These are phyloP conservation scores for Aldrovandia affinis DNA, from an alignment of 2,797 vertebrate species.

Conservation along the genomic window DNA sequence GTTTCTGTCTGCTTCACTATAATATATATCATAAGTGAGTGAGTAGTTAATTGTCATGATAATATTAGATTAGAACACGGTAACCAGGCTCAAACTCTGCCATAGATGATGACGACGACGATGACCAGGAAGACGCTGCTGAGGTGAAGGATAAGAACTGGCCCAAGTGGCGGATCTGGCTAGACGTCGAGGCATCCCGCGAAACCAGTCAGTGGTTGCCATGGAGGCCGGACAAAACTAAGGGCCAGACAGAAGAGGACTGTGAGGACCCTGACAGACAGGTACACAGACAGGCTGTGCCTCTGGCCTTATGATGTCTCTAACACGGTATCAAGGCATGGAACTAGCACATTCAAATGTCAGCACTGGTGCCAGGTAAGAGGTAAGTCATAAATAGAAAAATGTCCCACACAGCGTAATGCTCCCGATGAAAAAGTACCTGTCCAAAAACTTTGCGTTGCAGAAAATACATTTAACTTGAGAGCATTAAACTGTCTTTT, in stretches of 20 bases:
- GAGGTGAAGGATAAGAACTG: slow-evolving; percentile 85
- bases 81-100: slow-evolving; percentile 19
- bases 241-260: slow-evolving; percentile 88
- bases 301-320: background rate
- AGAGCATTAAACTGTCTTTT: background rate
- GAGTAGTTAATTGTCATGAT: background rate
- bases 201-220: slow-evolving; percentile 89
- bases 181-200: slow-evolving; percentile 83
- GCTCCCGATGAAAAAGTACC: background rate
- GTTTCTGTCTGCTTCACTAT: background rate
- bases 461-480: background rate
- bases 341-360: background rate
- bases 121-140: slow-evolving; percentile 80
- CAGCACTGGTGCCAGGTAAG: background rate
- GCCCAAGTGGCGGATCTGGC: slow-evolving; percentile 85
- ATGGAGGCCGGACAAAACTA: slow-evolving; percentile 90
- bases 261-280: slow-evolving; percentile 98
- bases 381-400: too few species aligned
- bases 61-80: background rate
- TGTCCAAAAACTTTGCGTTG: background rate
- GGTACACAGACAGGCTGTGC: slow-evolving; percentile 59
- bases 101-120: slow-evolving; percentile 78
- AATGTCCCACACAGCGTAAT: background rate
- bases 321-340: background rate
- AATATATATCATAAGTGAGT: background rate